Evolutionary conservation across 2,888 invertebrate genomes (phyloP), one percentile per base, ranked within the genome.

Genomic region (Theretra japonica): DNA sequence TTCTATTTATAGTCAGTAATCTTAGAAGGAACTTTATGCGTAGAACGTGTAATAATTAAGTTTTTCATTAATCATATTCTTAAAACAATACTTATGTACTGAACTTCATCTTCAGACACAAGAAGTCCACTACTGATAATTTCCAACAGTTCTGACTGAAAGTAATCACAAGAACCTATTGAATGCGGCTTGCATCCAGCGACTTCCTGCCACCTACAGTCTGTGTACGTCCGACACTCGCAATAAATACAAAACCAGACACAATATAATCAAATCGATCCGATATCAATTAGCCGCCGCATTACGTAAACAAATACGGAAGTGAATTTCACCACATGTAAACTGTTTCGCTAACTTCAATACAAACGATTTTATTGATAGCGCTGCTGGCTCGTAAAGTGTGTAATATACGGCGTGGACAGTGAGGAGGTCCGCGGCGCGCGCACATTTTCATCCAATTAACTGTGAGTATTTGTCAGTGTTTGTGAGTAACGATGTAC

Each of bases 391-490:
- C 79, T 88, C 90, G 90, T 90, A 90, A 91, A 91, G 79, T 77
- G 86, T 77, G 83, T 88, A 86, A 91, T 90, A 90, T 92, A 91
- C 86, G 79, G 86, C 81, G 85, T 82, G 84, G 83, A 85, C 85
- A 79, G 81, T 81, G 56, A 62, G 68, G 71, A 58, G 41, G 33
- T 57, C 59, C 60, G 60, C 56, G 41, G 75, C 79, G 80, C 75
- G 81, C 77, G 81, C 81, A 78, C 77, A 79, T 84, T 86, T 89
- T 86, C 88, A 79, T 85, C 90, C 90, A 91, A 91, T 92, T 91
- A 91, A 88, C 86, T 76, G 80, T 75, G 81, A 82, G 86, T 85
- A 89, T 90, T 90, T 89, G 90, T 90, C 89, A 87, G 87, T 79
- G 80, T 75, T 77, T 85, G 86, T 85, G 86, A 89, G 83, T 86